Percentiles rank a stretch among this genome's conserved stretches.
Evolutionary conservation across 37 sponge, comb jelly and placozoan species (phyloP).

Genomic region (Diacarnus erythraeanus): DNA sequence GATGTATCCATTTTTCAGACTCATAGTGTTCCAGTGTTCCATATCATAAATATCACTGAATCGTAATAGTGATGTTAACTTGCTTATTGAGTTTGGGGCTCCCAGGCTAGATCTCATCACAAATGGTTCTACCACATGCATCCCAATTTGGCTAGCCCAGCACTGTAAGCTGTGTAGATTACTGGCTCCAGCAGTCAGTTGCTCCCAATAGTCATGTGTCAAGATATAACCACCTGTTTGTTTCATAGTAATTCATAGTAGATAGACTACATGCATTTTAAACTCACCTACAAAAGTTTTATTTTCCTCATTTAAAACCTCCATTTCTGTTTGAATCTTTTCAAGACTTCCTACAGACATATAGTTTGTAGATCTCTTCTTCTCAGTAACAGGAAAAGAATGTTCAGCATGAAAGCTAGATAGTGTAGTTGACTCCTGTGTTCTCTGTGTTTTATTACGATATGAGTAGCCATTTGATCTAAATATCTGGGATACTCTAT

Average conservation of each 20-base stretch:
- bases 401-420: too few species aligned
- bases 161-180: slow-evolving; percentile 49
- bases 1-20: not conserved
- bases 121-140: slow-evolving; percentile 37
- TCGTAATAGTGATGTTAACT: not conserved
- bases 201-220: slow-evolving; percentile 34
- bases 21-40: slow-evolving; percentile 23
- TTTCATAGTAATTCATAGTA: not conserved
- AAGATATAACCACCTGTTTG: slow-evolving; percentile 32
- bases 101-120: not conserved
- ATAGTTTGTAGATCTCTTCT: not conserved
- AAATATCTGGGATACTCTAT: too few species aligned
- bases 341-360: not conserved
- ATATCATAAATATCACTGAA: slow-evolving; percentile 45
- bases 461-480: too few species aligned
- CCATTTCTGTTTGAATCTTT: not conserved
- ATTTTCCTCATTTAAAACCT: not conserved
- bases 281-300: not conserved
- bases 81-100: not conserved
- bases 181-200: slow-evolving; percentile 22
- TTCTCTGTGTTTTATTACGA: too few species aligned
- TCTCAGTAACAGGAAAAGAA: too few species aligned
- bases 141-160: slow-evolving; percentile 33
- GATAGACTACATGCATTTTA: not conserved
- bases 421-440: too few species aligned